Evolutionary conservation across 2,888 invertebrate genomes (phyloP), one percentile per base, ranked within the genome.

Genomic region (Prosopocoilus inquinatus): DNA sequence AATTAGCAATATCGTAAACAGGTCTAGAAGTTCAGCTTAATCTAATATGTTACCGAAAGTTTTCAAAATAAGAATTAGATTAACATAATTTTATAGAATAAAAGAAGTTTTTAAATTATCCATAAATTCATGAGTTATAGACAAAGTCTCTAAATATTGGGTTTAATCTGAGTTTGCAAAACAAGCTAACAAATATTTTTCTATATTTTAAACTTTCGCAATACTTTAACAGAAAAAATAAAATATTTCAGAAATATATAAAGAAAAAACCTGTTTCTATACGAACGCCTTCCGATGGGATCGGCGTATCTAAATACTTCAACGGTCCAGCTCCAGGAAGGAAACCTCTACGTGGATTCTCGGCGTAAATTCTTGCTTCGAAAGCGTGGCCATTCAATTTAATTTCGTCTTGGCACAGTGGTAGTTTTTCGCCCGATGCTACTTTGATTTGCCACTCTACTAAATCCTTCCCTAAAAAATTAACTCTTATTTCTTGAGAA

Each of bases 391-490:
- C 97, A 0, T 79, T 82, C 0, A 90, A 79, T 3, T 77, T 72
- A 46, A 98, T 88, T 59, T 96, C 84, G 0, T 87, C 83, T 73
- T 99, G 98, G 0, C 78, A 81, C 0, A 89, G 63, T 0, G 97
- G 96, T 9, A 98, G 77, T 39, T 82, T 81, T 72, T 96, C 94
- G 0, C 97, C 96, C 33, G 90, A 83, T 0, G 98, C 97, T 43
- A 97, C 86, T 72, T 87, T 85, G 5, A 94, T 78, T 77, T 99
- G 99, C 99, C 98, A 99, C 74, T 99, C 97, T 0, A 99, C 99
- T 60, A 99, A 82, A 80, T 99, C 99, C 0, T 91, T 90, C 11
- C 86, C 84, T 84, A 64, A 2, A 55, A 63, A 44, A 15, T 16
- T 34, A 46, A 32, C 11, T 38, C 11, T 5, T 4, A 38, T 5